phyloP scores from a whole-genome alignment of 1,140 invertebrate genomes.

The Scaptomyza montana region DNA sequence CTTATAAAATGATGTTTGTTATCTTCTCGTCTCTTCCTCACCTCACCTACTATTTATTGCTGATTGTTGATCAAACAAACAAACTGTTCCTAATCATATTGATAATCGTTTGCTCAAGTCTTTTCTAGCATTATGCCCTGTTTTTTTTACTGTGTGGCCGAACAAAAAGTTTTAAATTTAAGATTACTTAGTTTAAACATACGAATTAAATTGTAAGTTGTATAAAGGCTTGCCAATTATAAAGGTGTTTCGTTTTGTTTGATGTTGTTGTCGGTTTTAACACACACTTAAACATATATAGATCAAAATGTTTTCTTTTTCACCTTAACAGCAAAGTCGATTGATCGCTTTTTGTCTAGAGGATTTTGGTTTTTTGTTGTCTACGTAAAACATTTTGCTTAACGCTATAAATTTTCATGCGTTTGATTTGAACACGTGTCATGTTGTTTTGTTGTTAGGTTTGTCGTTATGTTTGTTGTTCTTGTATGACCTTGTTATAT shows the following conservation, averaged over 20 bases:
- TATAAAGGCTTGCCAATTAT: conserved; percentile 62
- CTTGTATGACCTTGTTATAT: conserved; percentile 51
- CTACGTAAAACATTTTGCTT: conserved; percentile 55
- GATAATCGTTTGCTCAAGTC: conserved; percentile 65
- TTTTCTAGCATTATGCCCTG: conserved; percentile 35
- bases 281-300: background rate
- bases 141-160: conserved; percentile 30
- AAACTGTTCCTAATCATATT: conserved; percentile 47
- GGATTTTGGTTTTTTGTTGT: conserved; percentile 21
- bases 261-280: conserved; percentile 1
- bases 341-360: conserved; percentile 30
- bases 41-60: conserved; percentile 23
- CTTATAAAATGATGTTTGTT: conserved; percentile 68
- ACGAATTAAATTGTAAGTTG: conserved; percentile 50
- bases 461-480: conserved; percentile 32
- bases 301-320: conserved; percentile 59
- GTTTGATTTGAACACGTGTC: conserved; percentile 71
- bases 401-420: conserved; percentile 61
- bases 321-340: conserved; percentile 54
- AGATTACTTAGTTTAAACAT: conserved; percentile 45
- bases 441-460: conserved; percentile 55
- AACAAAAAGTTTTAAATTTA: conserved; percentile 49
- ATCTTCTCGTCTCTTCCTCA: conserved; percentile 43
- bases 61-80: conserved; percentile 41
- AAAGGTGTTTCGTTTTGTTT: conserved; percentile 27